phyloP scores from a whole-genome alignment of 2,888 invertebrate genomes.

The Hypselothyrea guttata region DNA sequence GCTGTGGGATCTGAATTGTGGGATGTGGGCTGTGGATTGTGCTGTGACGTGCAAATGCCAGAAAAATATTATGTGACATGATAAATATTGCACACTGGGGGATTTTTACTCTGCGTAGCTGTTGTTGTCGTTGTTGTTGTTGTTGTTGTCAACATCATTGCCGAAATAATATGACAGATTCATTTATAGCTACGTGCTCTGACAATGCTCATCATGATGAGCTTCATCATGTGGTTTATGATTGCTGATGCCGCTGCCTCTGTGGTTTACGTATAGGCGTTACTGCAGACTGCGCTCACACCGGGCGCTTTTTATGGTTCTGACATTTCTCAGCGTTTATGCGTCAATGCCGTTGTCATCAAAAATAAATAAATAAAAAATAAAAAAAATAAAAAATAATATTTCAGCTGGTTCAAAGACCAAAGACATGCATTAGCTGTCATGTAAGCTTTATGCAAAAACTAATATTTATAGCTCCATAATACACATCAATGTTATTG shows the following conservation, averaged over 20 bases:
- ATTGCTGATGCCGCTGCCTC: conserved; percentile 16
- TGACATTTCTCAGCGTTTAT: conserved; percentile 62
- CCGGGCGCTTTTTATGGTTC: conserved; percentile 72
- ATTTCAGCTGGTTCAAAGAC: neutral
- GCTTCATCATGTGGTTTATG: conserved; percentile 21
- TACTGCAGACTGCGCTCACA: conserved; percentile 35
- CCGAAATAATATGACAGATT: conserved; percentile 78
- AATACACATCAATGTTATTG: too few species aligned
- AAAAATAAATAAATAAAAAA: conserved; percentile 27
- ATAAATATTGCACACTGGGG: conserved; percentile 74
- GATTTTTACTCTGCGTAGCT: conserved; percentile 34
- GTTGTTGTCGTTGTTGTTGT: conserved; percentile 16
- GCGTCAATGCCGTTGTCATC: conserved; percentile 42
- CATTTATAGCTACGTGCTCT: conserved; percentile 60
- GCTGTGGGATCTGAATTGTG: neutral
- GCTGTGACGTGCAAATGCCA: conserved; percentile 78
- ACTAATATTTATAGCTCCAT: too few species aligned
- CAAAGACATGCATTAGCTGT: too few species aligned
- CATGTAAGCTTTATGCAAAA: too few species aligned
- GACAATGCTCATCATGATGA: conserved; percentile 34
- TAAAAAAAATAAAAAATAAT: conserved; percentile 27
- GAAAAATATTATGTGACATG: conserved; percentile 79
- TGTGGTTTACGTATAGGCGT: conserved; percentile 48
- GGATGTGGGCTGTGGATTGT: conserved; percentile 15
- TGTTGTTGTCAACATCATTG: conserved; percentile 70